A percentile compares a stretch with the other conserved stretches of the same genome.
These are phyloP conservation scores for Apaloderma vittatum DNA, from an alignment of 2,113 vertebrate genomes.

Conservation along the genomic window DNA sequence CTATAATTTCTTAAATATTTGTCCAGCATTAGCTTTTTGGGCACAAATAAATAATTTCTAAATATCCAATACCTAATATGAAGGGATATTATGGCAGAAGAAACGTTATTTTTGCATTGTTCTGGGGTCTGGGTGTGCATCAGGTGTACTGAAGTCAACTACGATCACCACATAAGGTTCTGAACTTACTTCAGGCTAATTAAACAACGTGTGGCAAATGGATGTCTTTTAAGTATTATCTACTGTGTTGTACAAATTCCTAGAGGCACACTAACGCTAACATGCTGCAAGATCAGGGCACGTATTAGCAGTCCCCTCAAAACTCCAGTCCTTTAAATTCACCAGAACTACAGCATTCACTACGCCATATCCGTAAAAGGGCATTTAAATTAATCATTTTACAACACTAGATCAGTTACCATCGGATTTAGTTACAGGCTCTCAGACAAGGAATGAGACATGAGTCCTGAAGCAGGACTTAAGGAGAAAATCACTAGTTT, in stretches of 20 bases:
- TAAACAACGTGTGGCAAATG: background rate
- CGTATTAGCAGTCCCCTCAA: background rate
- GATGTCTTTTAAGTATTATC: background rate
- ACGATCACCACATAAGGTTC: background rate
- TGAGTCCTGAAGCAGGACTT: background rate
- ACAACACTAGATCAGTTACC: background rate
- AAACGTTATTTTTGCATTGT: background rate
- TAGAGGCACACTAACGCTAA: background rate
- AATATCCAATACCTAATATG: background rate
- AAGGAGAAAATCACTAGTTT: background rate
- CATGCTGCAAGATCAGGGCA: background rate
- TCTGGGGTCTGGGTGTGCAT: fast-evolving
- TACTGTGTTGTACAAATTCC: background rate
- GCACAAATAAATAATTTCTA: background rate
- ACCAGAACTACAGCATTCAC: background rate
- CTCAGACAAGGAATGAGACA: background rate
- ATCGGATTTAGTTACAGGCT: conserved; percentile 26
- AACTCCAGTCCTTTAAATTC: background rate
- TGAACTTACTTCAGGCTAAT: background rate
- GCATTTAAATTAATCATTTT: conserved; percentile 43
- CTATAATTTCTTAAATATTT: background rate
- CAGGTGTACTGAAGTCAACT: background rate
- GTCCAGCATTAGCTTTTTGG: background rate
- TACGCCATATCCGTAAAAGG: background rate
- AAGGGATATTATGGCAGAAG: background rate